These are phyloP conservation scores for Hyposoter didymator DNA, from an alignment of 2,888 invertebrate genomes.

Conservation along the genomic window DNA sequence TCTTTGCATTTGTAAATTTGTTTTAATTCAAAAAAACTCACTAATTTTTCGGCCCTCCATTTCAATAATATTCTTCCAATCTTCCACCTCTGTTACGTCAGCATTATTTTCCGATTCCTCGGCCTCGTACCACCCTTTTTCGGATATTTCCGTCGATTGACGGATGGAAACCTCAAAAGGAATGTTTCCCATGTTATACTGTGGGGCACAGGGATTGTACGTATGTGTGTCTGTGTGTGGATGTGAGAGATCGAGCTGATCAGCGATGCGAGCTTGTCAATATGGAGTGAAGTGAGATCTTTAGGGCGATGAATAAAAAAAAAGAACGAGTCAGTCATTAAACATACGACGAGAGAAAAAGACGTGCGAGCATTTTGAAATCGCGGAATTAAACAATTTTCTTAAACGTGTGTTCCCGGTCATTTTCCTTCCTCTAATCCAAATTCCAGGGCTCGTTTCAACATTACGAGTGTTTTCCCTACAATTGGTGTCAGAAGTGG, in stretches of 20 bases:
- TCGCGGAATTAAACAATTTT: no score
- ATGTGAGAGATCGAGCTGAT: no score
- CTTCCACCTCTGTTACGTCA: neutral
- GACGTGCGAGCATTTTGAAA: no score
- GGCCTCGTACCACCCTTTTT: slow-evolving; percentile 2
- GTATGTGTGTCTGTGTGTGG: no score
- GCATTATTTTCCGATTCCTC: slow-evolving; percentile 2
- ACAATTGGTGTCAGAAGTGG: slow-evolving; percentile 8
- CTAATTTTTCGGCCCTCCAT: slow-evolving; percentile 21
- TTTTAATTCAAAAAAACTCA: slow-evolving; percentile 16
- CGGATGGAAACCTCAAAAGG: slow-evolving; percentile 2
- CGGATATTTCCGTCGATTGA: neutral
- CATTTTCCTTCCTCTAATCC: neutral
- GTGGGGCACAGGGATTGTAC: no score
- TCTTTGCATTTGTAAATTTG: neutral
- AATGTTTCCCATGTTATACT: slow-evolving; percentile 7
- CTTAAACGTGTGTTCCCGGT: neutral
- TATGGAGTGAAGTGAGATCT: no score
- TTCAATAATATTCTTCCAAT: slow-evolving; percentile 7
- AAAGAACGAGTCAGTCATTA: no score
- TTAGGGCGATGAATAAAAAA: no score
- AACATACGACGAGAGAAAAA: no score
- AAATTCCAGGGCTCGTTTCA: neutral
- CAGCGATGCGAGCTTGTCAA: no score
- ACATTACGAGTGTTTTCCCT: neutral